A percentile compares a stretch with the other conserved stretches of the same genome.
phyloP scores from a whole-genome alignment of 53 echinoderm and acorn worm species.

The Henricia sp. region DNA sequence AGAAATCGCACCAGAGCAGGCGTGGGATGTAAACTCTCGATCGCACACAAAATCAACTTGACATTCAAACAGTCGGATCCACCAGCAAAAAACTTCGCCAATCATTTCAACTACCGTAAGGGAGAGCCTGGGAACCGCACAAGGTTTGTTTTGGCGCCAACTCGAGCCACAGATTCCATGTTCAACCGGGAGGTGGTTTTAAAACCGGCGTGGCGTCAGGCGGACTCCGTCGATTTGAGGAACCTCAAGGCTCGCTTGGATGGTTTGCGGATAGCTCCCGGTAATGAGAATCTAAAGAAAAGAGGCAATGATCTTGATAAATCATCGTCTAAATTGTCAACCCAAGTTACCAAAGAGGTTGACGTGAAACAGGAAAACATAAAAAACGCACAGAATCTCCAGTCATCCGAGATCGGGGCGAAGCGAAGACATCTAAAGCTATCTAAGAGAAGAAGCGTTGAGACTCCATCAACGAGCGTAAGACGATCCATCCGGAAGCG shows the following conservation, averaged over 20 bases:
- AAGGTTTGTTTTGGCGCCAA: constrained; percentile 29
- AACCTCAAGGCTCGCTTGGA: neutral
- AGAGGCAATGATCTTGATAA: neutral
- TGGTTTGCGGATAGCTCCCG: constrained; percentile 16
- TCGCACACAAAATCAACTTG: constrained; percentile 51
- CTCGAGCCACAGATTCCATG: neutral
- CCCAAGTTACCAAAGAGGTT: constrained; percentile 1
- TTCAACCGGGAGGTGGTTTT: neutral
- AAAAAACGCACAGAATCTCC: neutral
- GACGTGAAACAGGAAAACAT: neutral
- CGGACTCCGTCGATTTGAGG: constrained; percentile 24
- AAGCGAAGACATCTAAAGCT: constrained; percentile 44
- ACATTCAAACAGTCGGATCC: constrained; percentile 60
- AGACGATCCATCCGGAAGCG: constrained; percentile 9
- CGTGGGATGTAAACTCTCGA: neutral
- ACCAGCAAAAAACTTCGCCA: constrained; percentile 26
- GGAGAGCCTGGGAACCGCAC: neutral
- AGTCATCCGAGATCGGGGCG: neutral
- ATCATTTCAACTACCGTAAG: constrained; percentile 51
- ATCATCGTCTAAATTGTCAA: neutral
- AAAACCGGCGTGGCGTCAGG: neutral
- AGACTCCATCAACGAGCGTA: neutral
- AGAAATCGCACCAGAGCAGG: neutral
- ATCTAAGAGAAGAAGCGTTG: constrained; percentile 49
- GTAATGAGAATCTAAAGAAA: neutral